Conservation (phyloP, 2,797 vertebrate species). For the Columba guinea region DNA sequence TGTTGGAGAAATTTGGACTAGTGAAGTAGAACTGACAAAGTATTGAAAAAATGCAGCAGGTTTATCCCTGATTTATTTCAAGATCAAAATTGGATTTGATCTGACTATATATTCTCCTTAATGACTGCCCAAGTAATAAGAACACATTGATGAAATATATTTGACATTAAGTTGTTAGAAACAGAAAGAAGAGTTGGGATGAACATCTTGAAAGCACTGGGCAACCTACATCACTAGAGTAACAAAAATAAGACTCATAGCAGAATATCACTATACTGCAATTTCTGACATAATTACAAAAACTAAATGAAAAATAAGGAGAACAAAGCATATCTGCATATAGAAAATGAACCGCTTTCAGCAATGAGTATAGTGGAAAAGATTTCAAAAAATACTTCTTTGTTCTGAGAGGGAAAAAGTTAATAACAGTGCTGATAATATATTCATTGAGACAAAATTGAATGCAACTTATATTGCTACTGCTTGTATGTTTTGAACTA, state of each 20-base stretch:
- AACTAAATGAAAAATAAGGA: background rate
- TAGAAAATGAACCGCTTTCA: background rate
- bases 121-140: background rate
- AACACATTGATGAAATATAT: background rate
- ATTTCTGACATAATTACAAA: background rate
- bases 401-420: background rate
- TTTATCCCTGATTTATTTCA: background rate
- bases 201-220: background rate
- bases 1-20: background rate
- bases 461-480: slow-evolving; percentile 28
- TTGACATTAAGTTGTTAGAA: background rate
- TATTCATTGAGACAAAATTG: slow-evolving; percentile 46
- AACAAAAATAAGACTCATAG: background rate
- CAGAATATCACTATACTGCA: background rate
- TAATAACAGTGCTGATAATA: slow-evolving; percentile 33
- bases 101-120: background rate
- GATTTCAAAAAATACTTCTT: background rate
- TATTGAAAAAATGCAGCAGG: background rate
- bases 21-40: background rate
- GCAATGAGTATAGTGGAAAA: background rate
- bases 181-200: background rate
- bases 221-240: background rate
- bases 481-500: slow-evolving; percentile 5
- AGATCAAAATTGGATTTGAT: background rate
- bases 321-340: background rate